Base-by-base conservation (phyloP, 1,140 invertebrate species). In the Globodera ellingtonae region DNA sequence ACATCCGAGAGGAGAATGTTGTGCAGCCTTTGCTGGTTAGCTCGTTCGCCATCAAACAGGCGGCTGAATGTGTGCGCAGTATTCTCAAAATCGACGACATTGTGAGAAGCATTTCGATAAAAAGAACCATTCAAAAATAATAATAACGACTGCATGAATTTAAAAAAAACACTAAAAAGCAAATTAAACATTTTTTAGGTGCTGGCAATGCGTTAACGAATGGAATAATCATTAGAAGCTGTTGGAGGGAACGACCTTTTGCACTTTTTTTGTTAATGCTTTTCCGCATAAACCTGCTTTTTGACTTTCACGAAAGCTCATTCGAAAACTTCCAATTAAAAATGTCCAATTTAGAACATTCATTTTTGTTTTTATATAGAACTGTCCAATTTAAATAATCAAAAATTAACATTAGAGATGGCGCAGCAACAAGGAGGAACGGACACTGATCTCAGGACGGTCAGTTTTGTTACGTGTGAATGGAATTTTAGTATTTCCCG, bases 61-160 rank as follows among this genome's bases (percentile, higher is more conserved):
- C 98, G 82, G 94, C 97, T 0, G 98, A 99, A 92, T 98, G 96
- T 75, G 95, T 99, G 75, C 93, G 96, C 77, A 95, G 95, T 83
- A 98, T 99, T 91, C 92, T 99, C 79, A 99, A 99, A 91, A 99
- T 99, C 88, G 98, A 99, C 91, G 98, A 99, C 91, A 98, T 99
- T 91, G 92, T 93, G 15, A 62, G 56, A 18, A 52, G 50, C 50
- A 52, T 52, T 52, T 52, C 50, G 7, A 9, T 52, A 52, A 52
- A 7, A 52, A 52, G 0, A 52, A 52, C 50, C 35, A 3, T 35
- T 7, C 50, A 52, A 52, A 52, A 52, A 52, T 52, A 9, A 52
- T 9, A 52, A 52, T 0, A 52, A 13, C 4, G 7, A 7, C 50
- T 13, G 50, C 4, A 52, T 9, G 50, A 52, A 52, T 52, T n/a